A percentile compares a stretch with the other conserved stretches of the same genome.
phyloP scores from a whole-genome alignment of 2,888 invertebrate genomes.

The Blomia tropicalis region DNA sequence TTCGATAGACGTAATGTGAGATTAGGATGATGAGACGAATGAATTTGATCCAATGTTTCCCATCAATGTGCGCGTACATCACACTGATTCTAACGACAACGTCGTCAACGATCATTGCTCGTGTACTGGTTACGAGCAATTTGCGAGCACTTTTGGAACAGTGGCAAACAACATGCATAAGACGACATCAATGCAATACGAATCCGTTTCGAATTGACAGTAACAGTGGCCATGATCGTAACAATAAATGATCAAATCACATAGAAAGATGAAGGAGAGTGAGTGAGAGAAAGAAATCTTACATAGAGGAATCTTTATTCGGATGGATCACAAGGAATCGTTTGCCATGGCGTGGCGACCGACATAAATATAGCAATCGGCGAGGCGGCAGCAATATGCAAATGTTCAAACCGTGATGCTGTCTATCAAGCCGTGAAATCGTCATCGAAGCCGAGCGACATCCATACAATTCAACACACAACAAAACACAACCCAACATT shows the following conservation, averaged over 20 bases:
- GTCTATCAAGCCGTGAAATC: conserved; percentile 13
- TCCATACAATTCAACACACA: no score
- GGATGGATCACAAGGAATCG: neutral
- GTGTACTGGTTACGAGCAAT: no score
- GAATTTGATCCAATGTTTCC: no score
- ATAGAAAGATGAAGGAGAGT: neutral
- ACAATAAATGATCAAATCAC: conserved; percentile 8
- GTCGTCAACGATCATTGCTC: no score
- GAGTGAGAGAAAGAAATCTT: neutral
- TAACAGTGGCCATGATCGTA: neutral
- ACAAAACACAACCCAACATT: no score
- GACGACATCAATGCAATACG: no score
- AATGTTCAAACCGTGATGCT: conserved; percentile 13
- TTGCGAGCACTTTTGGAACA: no score
- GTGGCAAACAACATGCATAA: no score
- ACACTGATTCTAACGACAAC: no score
- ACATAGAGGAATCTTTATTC: neutral
- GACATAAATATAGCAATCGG: neutral
- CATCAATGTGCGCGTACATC: no score
- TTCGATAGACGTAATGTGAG: no score
- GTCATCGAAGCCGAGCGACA: neutral
- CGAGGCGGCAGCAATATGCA: neutral
- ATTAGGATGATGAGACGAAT: no score
- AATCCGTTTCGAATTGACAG: neutral
- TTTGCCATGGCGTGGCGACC: neutral